These are phyloP conservation scores for Caerostris darwini DNA, from an alignment of 1,140 invertebrate species.

Conservation along the genomic window DNA sequence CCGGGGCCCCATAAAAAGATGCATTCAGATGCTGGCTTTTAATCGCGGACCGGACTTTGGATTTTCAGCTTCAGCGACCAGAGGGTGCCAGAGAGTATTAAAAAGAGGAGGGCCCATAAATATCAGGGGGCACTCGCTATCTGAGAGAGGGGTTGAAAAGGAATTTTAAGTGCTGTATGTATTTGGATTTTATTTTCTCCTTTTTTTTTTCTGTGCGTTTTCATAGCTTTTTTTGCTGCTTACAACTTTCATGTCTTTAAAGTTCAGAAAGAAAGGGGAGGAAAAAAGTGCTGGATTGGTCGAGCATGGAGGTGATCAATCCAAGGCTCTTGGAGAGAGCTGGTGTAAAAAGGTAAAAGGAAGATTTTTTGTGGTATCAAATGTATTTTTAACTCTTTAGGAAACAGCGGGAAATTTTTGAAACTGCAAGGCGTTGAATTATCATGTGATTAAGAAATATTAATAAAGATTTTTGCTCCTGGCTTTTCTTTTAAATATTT, in stretches of 20 bases:
- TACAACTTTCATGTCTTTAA: background rate
- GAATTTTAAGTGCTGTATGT: slow-evolving; percentile 55
- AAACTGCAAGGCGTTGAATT: too few relatives aligned
- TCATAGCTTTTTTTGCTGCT: background rate
- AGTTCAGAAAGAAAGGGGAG: background rate
- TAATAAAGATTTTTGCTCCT: too few relatives aligned
- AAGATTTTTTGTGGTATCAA: background rate
- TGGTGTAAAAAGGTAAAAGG: background rate
- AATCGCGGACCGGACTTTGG: background rate
- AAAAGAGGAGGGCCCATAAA: background rate
- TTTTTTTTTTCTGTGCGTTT: background rate
- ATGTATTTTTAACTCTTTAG: too few relatives aligned
- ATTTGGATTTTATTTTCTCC: background rate
- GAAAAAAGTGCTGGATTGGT: background rate
- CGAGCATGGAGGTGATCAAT: slow-evolving; percentile 44
- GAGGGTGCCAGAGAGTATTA: slow-evolving; percentile 6
- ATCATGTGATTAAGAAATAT: too few relatives aligned
- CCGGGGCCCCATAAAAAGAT: background rate
- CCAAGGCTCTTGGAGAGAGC: background rate
- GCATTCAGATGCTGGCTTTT: background rate
- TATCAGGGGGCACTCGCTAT: background rate
- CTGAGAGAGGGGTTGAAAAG: background rate
- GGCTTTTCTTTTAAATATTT: too few relatives aligned
- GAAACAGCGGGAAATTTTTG: too few relatives aligned
- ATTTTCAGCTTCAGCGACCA: slow-evolving; percentile 9